These are phyloP conservation scores for Stercorarius parasiticus DNA, from an alignment of 2,113 vertebrate species.

Conservation along the genomic window DNA sequence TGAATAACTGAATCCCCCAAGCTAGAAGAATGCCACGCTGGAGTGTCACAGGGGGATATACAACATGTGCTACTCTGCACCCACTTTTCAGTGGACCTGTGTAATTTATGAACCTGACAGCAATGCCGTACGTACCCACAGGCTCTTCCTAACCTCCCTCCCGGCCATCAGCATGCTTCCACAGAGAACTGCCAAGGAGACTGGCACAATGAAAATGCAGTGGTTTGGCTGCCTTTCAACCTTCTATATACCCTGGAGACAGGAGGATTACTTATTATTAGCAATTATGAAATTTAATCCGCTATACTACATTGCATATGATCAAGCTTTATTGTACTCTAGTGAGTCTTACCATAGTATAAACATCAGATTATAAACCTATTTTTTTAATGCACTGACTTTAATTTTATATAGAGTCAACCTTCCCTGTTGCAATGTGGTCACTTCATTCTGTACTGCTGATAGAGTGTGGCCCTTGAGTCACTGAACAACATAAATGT, in stretches of 20 bases:
- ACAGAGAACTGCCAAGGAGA: conserved; percentile 10
- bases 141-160: conserved; percentile 32
- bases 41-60: not conserved
- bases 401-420: not conserved
- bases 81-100: not conserved
- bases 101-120: conserved; percentile 34
- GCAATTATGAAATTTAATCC: conserved; percentile 56
- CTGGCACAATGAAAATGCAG: conserved; percentile 30
- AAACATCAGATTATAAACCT: conserved; percentile 1
- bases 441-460: not conserved
- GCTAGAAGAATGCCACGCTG: not conserved
- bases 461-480: not conserved
- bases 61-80: not conserved
- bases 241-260: not conserved
- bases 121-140: not conserved
- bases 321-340: conserved; percentile 31
- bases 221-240: conserved; percentile 48
- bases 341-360: not conserved
- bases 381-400: not conserved
- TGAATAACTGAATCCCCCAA: not conserved
- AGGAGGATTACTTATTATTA: conserved; percentile 52
- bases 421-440: not conserved
- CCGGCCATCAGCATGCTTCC: not conserved
- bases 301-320: conserved; percentile 3
- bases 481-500: not conserved